Evolutionary conservation across 2,797 vertebrate species (phyloP), one percentile per base, ranked within the genome.

Genomic region (Anabas testudineus): DNA sequence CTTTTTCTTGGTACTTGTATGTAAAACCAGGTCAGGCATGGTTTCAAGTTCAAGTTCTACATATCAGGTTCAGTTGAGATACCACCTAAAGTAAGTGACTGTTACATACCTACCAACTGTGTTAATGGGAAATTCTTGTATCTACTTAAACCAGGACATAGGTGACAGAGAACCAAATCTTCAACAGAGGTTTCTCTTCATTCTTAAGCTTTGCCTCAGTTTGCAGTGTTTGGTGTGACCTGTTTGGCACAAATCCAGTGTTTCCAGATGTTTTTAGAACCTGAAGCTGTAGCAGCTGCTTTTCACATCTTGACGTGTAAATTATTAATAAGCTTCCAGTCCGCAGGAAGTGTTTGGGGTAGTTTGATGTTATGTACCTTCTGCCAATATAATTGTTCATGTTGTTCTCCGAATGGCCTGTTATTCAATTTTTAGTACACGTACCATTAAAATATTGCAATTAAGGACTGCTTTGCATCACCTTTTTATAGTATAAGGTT

Each of bases 181-280:
- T 34, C 4, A n/a, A 7, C 2, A 22, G 32, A 67, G 30, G 18
- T 30, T 45, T 55, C 14, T 67, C 46, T 51, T 16, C 15, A 71
- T 58, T 75, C 47, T 63, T 45, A 13, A 57, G 65, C 22, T 53
- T 32, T 63, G 56, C 47, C 54, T 65, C 62, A 36, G 59, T 63
- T 37, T 46, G 34, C 24, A 24, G 45, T 39, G 52, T 74, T 80
- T 45, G 42, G 26, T 34, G 57, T 67, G 65, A 52, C 75, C 69
- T 70, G 58, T 22, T 83, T 89, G 88, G 88, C 82, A 81, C 53
- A 7, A 49, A 72, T 82, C 78, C 79, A 82, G 53, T 15, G 54
- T 84, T 39, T 80, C 76, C 87, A 90, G 87, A 85, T 89, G 85
- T 87, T 76, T 70, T n/a, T 7, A 48, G 61, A 79, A 84, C 78